These are phyloP conservation scores for Mamestra configurata DNA, from an alignment of 1,140 invertebrate genomes.

Conservation along the genomic window DNA sequence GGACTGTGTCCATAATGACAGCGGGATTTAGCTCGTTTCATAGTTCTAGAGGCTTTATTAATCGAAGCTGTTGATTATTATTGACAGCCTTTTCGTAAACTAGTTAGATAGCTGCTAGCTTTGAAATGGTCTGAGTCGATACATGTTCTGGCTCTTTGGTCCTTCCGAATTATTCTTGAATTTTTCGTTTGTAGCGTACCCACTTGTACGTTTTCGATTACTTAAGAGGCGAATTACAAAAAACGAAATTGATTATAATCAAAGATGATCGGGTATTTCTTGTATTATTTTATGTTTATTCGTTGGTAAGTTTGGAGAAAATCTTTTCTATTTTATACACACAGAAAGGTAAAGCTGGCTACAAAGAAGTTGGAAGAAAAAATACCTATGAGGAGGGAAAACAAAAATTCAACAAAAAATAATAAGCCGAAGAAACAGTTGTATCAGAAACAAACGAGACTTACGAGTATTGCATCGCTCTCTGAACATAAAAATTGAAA, in stretches of 20 bases:
- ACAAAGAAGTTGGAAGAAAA: no score
- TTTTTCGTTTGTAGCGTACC: no score
- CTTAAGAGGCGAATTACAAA: no score
- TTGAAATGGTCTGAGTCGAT: no score
- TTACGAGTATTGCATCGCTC: conserved; percentile 40
- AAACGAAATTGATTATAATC: no score
- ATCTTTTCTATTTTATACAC: no score
- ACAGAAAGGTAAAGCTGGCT: no score
- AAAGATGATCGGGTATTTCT: no score
- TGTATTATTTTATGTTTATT: no score
- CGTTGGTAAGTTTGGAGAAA: no score
- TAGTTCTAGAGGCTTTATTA: conserved; percentile 31
- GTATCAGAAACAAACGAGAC: conserved; percentile 30
- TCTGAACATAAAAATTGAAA: conserved; percentile 71
- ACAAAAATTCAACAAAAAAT: not conserved
- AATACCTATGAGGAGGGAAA: no score
- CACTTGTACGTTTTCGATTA: no score
- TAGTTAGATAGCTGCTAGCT: not conserved
- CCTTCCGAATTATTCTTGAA: not conserved
- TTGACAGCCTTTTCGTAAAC: not conserved
- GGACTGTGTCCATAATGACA: conserved; percentile 14
- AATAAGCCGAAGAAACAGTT: conserved; percentile 18
- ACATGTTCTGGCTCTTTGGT: not conserved
- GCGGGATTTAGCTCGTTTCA: not conserved
- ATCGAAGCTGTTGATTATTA: not conserved